Base-by-base conservation (phyloP, 2,888 invertebrate genomes). In the Laspeyria flexula region DNA sequence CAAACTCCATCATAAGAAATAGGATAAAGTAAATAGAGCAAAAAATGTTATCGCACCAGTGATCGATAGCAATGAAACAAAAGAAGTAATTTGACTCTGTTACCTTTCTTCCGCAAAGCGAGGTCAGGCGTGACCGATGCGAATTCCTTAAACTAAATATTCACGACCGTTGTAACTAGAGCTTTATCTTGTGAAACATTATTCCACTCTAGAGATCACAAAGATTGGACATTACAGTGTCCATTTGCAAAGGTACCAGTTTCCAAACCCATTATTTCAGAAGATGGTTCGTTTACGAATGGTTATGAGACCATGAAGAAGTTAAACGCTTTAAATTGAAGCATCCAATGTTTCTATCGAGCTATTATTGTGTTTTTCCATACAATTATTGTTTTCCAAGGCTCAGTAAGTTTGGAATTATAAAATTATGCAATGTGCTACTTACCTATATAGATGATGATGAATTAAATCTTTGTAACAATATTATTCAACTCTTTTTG, bases 21-120 rank as follows among this genome's bases (percentile, higher is more conserved):
- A 30, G 53, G 54, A 59, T 60, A 45, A 71, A 75, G 53, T 71
- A 77, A 80, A 65, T 76, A 54, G 70, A 79, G 74, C 75, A 82
- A 85, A 81, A 85, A 80, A 71, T 71, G 58, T 71, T 75, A 75
- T 73, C 73, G 58, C 70, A 62, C 71, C 61, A 69, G 48, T 75
- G 75, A 76, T 76, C 77, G 66, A 74, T 74, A 69, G 74, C 71
- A 77, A 75, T 81, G 77, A 85, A 86, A 86, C 85, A 86, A 85
- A 84, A 87, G 81, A 79, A 82, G 79, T 85, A 83, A 85, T 81
- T 59, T 59, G 64, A 71, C 49, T 79, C 76, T 73, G 79, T 75
- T 82, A 83, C 83, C 79, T 88, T 88, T 89, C 90, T 90, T 90
- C 90, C 88, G 87, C 77, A 82, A 83, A 61, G 66, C 83, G 86